phyloP scores from a whole-genome alignment of 2,888 invertebrate species.

The Apamea monoglypha region DNA sequence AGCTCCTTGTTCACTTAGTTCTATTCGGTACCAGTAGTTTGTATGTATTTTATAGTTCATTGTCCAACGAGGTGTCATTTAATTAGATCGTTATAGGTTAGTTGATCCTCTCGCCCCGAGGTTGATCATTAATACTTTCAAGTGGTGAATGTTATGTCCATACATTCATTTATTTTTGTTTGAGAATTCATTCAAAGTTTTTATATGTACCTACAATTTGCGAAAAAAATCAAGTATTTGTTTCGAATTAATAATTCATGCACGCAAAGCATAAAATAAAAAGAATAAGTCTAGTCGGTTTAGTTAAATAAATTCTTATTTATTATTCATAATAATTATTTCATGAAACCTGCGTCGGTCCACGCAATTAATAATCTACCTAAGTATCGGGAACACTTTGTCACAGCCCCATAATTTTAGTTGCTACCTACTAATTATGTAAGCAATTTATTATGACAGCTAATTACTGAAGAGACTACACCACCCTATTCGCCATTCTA shows the following conservation, averaged over 20 bases:
- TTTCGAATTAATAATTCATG: background rate
- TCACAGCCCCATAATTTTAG: slow-evolving; percentile 53
- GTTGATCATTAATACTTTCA: background rate
- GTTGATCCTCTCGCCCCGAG: background rate
- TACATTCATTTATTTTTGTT: background rate
- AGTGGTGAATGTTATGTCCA: background rate
- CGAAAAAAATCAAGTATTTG: background rate
- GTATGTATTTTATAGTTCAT: background rate
- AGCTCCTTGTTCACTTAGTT: background rate
- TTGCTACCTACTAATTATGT: slow-evolving; percentile 47
- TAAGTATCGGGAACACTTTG: slow-evolving; percentile 13
- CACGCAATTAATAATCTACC: slow-evolving; percentile 24
- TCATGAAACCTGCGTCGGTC: background rate
- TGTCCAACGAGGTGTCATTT: slow-evolving; percentile 28
- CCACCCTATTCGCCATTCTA: slow-evolving; percentile 41
- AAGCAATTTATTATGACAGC: slow-evolving; percentile 60
- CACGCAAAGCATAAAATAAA: background rate
- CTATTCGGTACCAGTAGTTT: background rate
- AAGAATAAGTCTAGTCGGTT: background rate
- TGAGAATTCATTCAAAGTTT: background rate
- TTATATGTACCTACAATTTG: background rate
- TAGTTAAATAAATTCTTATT: background rate
- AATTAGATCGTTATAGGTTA: slow-evolving; percentile 40
- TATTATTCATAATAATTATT: background rate
- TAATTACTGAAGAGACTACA: slow-evolving; percentile 36